Conservation (phyloP, 2,113 vertebrate genomes). For the Menidia beryllina region DNA sequence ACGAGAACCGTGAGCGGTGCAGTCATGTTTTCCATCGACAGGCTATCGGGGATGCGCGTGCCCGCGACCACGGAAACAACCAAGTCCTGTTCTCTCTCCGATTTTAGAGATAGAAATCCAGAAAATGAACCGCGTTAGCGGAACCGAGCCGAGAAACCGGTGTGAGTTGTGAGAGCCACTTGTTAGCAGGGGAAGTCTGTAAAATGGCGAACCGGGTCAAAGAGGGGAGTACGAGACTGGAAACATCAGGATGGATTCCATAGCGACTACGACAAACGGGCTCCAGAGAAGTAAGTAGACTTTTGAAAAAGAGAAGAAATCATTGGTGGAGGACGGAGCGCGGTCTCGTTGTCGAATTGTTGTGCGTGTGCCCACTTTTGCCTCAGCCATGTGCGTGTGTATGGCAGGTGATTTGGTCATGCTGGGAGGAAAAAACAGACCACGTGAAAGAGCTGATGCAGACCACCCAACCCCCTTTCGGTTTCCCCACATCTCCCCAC, state of each 20-base stretch:
- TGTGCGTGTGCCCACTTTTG: constrained; percentile 19
- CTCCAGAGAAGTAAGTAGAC: constrained; percentile 76
- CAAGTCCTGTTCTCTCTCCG: constrained; percentile 50
- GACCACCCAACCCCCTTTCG: constrained; percentile 33
- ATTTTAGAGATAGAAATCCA: constrained; percentile 63
- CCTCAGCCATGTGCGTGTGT: constrained; percentile 34
- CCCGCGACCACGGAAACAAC: constrained; percentile 62
- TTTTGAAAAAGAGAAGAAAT: constrained; percentile 42
- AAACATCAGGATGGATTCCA: background rate
- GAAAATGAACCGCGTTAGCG: constrained; percentile 80
- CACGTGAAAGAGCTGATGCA: constrained; percentile 76
- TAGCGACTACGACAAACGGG: constrained; percentile 12
- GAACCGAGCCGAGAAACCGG: background rate
- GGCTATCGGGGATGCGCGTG: too few relatives aligned
- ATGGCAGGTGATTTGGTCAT: constrained; percentile 80
- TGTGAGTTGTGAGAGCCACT: too few relatives aligned
- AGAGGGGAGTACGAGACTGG: background rate
- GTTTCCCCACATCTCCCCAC: too few relatives aligned
- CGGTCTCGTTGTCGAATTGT: constrained; percentile 66
- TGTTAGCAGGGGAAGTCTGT: too few relatives aligned
- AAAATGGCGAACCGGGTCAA: too few relatives aligned
- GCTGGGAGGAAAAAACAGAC: constrained; percentile 62
- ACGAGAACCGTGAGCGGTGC: background rate
- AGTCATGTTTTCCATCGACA: constrained; percentile 7
- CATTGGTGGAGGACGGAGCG: constrained; percentile 31